Conservation (phyloP, 2,888 invertebrate genomes). For the Plebejus argus region DNA sequence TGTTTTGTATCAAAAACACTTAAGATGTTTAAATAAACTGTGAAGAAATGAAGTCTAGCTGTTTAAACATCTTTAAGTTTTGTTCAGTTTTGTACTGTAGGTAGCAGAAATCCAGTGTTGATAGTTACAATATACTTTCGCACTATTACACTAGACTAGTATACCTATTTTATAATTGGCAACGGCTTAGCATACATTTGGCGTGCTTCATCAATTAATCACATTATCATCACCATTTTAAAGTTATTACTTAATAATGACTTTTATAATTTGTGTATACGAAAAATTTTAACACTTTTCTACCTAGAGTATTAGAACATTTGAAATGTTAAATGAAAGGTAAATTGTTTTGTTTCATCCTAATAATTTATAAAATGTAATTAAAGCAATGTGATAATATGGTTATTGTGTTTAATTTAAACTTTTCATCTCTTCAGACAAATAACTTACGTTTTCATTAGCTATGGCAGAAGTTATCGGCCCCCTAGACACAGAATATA, state of each 20-base stretch:
- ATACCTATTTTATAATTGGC: not conserved
- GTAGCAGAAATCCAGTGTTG: too few species aligned
- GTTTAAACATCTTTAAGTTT: too few species aligned
- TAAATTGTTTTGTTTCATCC: slow-evolving; percentile 61
- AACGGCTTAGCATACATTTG: not conserved
- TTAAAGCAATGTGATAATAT: slow-evolving; percentile 59
- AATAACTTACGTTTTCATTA: too few species aligned
- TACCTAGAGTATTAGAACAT: not conserved
- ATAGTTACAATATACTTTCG: not conserved
- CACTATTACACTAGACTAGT: not conserved
- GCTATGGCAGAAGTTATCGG: too few species aligned
- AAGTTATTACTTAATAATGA: not conserved
- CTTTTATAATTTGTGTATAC: not conserved
- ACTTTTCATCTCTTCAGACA: not conserved
- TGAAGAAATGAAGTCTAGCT: too few species aligned
- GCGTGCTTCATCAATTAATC: not conserved
- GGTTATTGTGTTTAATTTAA: slow-evolving; percentile 5
- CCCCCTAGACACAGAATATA: too few species aligned
- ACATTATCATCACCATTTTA: not conserved
- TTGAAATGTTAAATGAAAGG: slow-evolving; percentile 13
- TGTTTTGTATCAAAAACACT: too few species aligned
- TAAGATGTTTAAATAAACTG: too few species aligned
- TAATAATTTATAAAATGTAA: slow-evolving; percentile 57
- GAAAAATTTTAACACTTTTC: not conserved
- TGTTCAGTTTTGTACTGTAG: too few species aligned